These are phyloP conservation scores for Sericinus montela DNA, from an alignment of 2,888 invertebrate species.

Conservation along the genomic window DNA sequence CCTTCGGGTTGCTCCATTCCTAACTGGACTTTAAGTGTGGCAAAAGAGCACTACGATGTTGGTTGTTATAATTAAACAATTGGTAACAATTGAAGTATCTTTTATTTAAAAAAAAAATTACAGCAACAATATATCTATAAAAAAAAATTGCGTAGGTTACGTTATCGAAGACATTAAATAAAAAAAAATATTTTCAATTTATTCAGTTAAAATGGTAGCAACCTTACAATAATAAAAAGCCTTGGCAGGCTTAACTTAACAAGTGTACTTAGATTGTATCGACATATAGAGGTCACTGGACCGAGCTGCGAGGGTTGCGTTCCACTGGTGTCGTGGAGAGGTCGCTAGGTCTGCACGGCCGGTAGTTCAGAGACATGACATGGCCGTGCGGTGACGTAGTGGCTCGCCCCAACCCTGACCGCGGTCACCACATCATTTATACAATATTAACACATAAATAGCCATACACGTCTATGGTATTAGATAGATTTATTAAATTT, in stretches of 20 bases:
- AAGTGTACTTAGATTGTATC: constrained; percentile 44
- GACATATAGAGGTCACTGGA: constrained; percentile 29
- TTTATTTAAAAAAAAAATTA: constrained; percentile 17
- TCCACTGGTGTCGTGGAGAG: constrained; percentile 34
- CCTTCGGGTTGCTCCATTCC: constrained; percentile 43
- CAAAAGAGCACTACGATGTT: constrained; percentile 15
- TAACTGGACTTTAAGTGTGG: constrained; percentile 44
- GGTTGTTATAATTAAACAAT: constrained; percentile 18
- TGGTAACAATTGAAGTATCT: constrained; percentile 20
- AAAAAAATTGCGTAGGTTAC: constrained; percentile 21
- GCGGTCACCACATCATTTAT: constrained; percentile 32
- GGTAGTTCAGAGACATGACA: constrained; percentile 11
- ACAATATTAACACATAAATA: constrained; percentile 57
- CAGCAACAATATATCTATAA: constrained; percentile 16
- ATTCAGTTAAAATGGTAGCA: constrained; percentile 61
- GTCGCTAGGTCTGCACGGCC: constrained; percentile 16
- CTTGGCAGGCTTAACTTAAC: constrained; percentile 42
- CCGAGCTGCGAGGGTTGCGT: constrained; percentile 52
- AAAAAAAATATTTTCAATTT: constrained; percentile 13
- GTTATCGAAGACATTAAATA: constrained; percentile 9
- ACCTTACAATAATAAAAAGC: constrained; percentile 40
- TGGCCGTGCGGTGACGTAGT: constrained; percentile 19
- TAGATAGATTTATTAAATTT: constrained; percentile 45
- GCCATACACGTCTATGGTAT: constrained; percentile 56
- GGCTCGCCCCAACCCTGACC: constrained; percentile 37